Percentiles rank a stretch among this genome's conserved stretches.
phyloP scores from a whole-genome alignment of 2,888 invertebrate genomes.

The Leptinotarsa tumamoca region DNA sequence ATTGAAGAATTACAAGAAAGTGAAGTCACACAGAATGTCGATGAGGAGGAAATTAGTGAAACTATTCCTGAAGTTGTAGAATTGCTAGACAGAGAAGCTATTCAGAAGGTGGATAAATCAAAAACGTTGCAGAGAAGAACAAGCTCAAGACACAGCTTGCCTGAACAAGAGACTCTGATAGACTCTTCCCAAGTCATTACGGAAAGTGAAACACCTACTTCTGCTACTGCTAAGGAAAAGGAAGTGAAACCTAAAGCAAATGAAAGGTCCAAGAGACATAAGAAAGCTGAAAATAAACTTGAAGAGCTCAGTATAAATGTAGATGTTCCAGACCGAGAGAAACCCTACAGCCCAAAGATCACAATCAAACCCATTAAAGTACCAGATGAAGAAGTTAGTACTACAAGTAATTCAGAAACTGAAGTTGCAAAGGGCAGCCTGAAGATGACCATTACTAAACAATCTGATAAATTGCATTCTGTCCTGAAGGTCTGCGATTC shows the following conservation, averaged over 20 bases:
- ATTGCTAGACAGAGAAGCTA: constrained; percentile 19
- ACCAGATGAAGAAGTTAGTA: constrained; percentile 55
- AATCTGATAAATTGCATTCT: constrained; percentile 62
- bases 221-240: constrained; percentile 25
- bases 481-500: constrained; percentile 64
- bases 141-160: constrained; percentile 21
- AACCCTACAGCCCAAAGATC: constrained; percentile 62
- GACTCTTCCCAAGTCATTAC: constrained; percentile 16
- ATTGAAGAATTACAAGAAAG: constrained; percentile 6
- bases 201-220: constrained; percentile 12
- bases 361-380: constrained; percentile 65
- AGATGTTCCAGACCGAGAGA: constrained; percentile 55
- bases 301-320: constrained; percentile 52
- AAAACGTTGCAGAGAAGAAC: constrained; percentile 5
- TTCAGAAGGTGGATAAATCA: constrained; percentile 13
- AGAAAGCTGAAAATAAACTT: constrained; percentile 42
- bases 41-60: constrained; percentile 13
- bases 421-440: constrained; percentile 57
- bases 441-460: constrained; percentile 65
- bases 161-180: constrained; percentile 24
- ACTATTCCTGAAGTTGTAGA: constrained; percentile 7
- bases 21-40: constrained; percentile 27
- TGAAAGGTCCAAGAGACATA: constrained; percentile 43
- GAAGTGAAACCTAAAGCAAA: constrained; percentile 32
- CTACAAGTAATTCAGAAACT: constrained; percentile 46